phyloP scores from a whole-genome alignment of 2,888 invertebrate genomes.

The Ochlodes sylvanus region DNA sequence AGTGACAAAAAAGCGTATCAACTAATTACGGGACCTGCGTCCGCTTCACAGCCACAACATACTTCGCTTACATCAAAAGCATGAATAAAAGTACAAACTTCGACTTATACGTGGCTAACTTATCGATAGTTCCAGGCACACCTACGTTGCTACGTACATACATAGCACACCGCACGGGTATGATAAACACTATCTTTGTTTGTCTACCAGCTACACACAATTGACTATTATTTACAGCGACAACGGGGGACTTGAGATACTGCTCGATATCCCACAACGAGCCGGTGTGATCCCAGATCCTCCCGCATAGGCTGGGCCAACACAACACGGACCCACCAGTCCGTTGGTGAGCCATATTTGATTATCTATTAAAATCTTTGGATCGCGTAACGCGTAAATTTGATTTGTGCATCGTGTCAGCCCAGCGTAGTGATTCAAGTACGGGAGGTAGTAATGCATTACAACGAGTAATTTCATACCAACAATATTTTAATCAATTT shows the following conservation, averaged over 20 bases:
- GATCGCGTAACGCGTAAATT: not conserved
- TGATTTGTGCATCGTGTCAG: too few relatives aligned
- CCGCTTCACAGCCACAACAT: slow-evolving; percentile 82
- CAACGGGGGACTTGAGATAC: slow-evolving; percentile 43
- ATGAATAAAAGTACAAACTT: slow-evolving; percentile 73
- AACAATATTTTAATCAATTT: not conserved
- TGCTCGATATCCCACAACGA: too few relatives aligned
- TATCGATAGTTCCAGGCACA: slow-evolving; percentile 52
- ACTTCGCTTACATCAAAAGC: slow-evolving; percentile 77
- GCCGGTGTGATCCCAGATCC: too few relatives aligned
- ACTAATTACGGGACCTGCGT: slow-evolving; percentile 67
- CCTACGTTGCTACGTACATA: slow-evolving; percentile 56
- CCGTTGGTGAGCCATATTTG: not conserved
- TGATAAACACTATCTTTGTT: slow-evolving; percentile 61
- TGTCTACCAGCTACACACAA: slow-evolving; percentile 59
- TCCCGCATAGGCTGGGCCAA: not conserved
- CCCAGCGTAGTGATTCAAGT: too few relatives aligned
- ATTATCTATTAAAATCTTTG: not conserved
- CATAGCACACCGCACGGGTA: slow-evolving; percentile 51
- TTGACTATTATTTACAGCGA: slow-evolving; percentile 75
- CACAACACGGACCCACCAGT: not conserved
- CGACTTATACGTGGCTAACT: slow-evolving; percentile 62
- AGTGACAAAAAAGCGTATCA: slow-evolving; percentile 78
- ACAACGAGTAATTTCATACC: not conserved
- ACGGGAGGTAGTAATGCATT: not conserved